Percentiles rank a stretch among this genome's conserved stretches.
Conservation (phyloP, 2,888 invertebrate genomes). For the Nebria salina region DNA sequence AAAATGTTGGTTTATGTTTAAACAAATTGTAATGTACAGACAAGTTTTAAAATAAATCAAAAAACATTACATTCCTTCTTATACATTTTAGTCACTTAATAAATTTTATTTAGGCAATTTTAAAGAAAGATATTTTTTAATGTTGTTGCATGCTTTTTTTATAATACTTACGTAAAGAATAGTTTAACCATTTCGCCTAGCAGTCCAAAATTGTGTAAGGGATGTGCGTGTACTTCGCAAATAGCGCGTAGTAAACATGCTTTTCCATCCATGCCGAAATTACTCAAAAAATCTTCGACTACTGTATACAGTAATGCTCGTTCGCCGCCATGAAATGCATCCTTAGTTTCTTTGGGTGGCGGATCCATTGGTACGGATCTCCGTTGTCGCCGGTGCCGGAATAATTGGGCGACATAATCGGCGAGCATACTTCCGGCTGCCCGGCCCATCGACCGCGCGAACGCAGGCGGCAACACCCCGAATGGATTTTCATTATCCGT, state of each 20-base stretch:
- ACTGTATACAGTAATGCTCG: slow-evolving; percentile 81
- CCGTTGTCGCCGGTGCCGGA: slow-evolving; percentile 71
- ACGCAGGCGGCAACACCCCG: slow-evolving; percentile 79
- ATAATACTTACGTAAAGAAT: slow-evolving; percentile 78
- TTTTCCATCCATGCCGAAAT: slow-evolving; percentile 83
- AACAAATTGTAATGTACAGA: slow-evolving; percentile 10
- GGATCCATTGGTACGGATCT: slow-evolving; percentile 59
- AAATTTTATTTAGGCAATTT: too few relatives aligned
- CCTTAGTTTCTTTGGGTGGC: slow-evolving; percentile 61
- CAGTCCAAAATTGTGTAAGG: slow-evolving; percentile 79
- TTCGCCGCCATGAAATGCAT: slow-evolving; percentile 82
- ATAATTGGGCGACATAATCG: slow-evolving; percentile 77
- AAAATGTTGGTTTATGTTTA: slow-evolving; percentile 8
- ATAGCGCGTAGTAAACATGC: slow-evolving; percentile 85
- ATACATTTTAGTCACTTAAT: neutral
- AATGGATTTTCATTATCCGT: slow-evolving; percentile 91
- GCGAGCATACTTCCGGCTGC: slow-evolving; percentile 76
- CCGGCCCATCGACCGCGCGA: slow-evolving; percentile 80
- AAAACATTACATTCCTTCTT: neutral
- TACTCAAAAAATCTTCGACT: slow-evolving; percentile 81
- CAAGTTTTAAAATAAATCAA: neutral
- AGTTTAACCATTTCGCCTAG: slow-evolving; percentile 84
- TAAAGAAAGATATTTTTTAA: too few relatives aligned
- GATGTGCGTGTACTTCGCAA: slow-evolving; percentile 86
- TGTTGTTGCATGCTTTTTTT: too few relatives aligned